phyloP scores from a whole-genome alignment of 2,113 vertebrate genomes.

The Grammomys dolichurus region DNA sequence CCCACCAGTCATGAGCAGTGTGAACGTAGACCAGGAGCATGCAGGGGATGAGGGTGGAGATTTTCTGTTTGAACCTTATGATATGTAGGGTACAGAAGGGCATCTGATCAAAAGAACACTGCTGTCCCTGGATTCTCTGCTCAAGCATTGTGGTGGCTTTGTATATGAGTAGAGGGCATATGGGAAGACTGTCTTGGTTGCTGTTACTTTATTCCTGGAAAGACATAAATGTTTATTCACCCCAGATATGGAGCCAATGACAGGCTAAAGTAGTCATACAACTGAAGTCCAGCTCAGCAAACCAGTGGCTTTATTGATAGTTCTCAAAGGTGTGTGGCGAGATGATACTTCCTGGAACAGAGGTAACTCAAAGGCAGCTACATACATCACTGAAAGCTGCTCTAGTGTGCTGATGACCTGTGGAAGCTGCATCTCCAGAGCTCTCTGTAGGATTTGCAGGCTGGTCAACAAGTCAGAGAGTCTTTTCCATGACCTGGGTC shows the following conservation, averaged over 20 bases:
- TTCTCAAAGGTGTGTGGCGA: not conserved
- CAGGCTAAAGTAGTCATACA: not conserved
- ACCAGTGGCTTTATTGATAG: not conserved
- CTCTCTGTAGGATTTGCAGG: not conserved
- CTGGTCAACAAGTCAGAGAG: not conserved
- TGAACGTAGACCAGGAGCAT: not conserved
- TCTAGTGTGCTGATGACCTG: not conserved
- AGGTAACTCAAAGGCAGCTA: not conserved
- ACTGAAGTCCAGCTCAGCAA: not conserved
- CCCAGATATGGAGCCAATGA: not conserved
- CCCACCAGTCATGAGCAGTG: not conserved
- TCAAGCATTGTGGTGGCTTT: not conserved
- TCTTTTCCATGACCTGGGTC: not conserved
- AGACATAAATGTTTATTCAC: not conserved
- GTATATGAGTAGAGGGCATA: accelerated
- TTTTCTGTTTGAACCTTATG: not conserved
- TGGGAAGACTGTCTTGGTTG: not conserved
- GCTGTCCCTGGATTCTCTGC: not conserved
- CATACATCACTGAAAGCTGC: not conserved
- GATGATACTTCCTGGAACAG: not conserved
- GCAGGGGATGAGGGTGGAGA: not conserved
- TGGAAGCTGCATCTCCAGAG: not conserved
- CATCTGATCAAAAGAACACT: not conserved
- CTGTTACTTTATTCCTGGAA: not conserved
- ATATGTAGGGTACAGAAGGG: not conserved